A percentile compares a stretch with the other conserved stretches of the same genome.
phyloP scores from a whole-genome alignment of 2,113 vertebrate species.

The Dicrurus megarhynchus region DNA sequence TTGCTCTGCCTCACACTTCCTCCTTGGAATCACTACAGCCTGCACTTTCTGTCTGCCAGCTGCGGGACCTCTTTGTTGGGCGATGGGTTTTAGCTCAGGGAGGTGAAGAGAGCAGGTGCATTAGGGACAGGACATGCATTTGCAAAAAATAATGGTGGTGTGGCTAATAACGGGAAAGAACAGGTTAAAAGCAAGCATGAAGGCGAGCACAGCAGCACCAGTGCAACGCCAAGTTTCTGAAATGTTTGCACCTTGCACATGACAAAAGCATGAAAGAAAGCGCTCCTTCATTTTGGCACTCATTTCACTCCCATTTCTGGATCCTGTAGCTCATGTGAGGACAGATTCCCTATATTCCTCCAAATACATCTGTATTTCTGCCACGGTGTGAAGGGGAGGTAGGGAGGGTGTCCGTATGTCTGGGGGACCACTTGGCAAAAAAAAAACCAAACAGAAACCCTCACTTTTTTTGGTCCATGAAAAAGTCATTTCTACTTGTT shows the following conservation, averaged over 20 bases:
- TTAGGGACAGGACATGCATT: not conserved
- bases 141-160: not conserved
- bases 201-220: not conserved
- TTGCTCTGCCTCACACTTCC: not conserved
- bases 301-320: not conserved
- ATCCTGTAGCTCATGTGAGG: not conserved
- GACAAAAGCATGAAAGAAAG: not conserved
- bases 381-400: rapidly evolving
- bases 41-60: not conserved
- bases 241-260: not conserved
- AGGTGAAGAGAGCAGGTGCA: constrained; percentile 41
- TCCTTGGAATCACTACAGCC: not conserved
- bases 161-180: not conserved
- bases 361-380: not conserved
- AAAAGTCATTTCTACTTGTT: constrained; percentile 9
- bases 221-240: not conserved
- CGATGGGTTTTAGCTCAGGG: not conserved
- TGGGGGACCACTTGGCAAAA: not conserved
- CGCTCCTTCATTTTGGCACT: not conserved
- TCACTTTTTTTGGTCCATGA: not conserved
- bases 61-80: not conserved
- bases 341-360: not conserved
- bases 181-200: not conserved
- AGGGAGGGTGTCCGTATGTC: not conserved
- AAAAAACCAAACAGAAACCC: not conserved